A percentile compares a stretch with the other conserved stretches of the same genome.
These are phyloP conservation scores for Rhinoraja longicauda DNA, from an alignment of 2,797 vertebrate genomes.

Conservation along the genomic window DNA sequence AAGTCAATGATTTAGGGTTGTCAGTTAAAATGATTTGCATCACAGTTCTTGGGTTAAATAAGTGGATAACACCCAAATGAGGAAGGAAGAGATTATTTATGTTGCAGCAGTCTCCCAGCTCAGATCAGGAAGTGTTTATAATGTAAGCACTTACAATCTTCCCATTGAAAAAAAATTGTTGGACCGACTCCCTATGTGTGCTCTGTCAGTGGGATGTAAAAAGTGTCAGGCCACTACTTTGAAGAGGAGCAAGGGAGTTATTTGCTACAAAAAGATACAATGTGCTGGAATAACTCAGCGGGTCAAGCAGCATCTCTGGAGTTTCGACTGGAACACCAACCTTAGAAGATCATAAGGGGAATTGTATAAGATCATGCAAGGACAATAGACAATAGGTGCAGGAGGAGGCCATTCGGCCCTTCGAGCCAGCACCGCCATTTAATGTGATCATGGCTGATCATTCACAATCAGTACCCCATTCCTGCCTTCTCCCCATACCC, in stretches of 20 bases:
- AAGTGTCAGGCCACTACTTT: neutral
- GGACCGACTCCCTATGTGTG: neutral
- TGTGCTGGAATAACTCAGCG: no score
- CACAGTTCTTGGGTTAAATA: neutral
- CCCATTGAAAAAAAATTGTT: neutral
- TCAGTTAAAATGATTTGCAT: slow-evolving; percentile 25
- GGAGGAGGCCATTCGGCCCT: no score
- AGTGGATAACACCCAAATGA: neutral
- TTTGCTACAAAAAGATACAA: no score
- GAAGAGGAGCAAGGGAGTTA: neutral
- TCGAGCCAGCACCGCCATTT: no score
- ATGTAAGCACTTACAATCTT: neutral
- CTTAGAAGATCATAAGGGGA: no score
- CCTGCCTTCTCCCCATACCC: no score
- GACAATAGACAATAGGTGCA: no score
- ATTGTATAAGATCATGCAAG: no score
- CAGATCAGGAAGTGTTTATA: neutral
- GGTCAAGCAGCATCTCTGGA: no score
- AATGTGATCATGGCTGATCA: no score
- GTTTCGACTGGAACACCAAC: no score
- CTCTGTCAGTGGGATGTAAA: neutral
- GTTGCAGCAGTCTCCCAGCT: neutral
- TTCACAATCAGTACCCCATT: no score
- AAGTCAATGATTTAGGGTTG: neutral
- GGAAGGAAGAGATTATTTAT: neutral